Evolutionary conservation across 1,140 invertebrate genomes (phyloP).

Genomic region (Kradibia gibbosae): DNA sequence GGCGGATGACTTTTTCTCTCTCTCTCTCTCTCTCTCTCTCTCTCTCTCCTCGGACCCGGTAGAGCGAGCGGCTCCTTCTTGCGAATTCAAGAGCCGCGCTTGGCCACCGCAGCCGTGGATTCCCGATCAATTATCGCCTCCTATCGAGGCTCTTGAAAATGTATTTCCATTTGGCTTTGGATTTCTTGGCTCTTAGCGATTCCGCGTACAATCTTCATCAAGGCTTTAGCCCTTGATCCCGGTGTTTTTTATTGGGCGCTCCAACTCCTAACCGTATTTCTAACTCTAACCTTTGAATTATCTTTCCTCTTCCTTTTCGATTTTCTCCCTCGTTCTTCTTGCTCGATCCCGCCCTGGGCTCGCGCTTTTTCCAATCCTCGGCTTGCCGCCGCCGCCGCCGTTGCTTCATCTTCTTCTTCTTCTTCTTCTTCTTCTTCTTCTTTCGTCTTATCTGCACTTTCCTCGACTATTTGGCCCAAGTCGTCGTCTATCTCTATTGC

Average conservation of each 20-base stretch:
- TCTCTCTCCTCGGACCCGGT: background rate
- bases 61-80: too few species aligned
- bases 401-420: too few species aligned
- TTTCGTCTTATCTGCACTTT: constrained; percentile 1
- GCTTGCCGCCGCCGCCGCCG: too few species aligned
- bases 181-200: background rate
- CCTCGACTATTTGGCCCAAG: background rate
- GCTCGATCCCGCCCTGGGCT: constrained; percentile 18
- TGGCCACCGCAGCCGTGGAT: too few species aligned
- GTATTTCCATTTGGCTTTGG: background rate
- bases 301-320: constrained; percentile 9
- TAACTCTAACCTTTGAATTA: constrained; percentile 41
- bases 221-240: too few species aligned
- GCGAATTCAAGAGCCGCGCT: too few species aligned
- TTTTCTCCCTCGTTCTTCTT: constrained; percentile 32
- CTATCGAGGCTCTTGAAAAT: background rate
- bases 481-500: background rate
- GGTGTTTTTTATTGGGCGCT: background rate
- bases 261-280: constrained; percentile 30
- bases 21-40: background rate
- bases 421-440: too few species aligned
- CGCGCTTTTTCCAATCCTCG: constrained; percentile 33
- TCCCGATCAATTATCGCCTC: too few species aligned
- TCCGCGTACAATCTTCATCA: background rate
- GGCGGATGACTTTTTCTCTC: background rate